Evolutionary conservation across 2,113 vertebrate genomes (phyloP), one percentile per base, ranked within the genome.

Genomic region (Sinocyclocheilus grahami): DNA sequence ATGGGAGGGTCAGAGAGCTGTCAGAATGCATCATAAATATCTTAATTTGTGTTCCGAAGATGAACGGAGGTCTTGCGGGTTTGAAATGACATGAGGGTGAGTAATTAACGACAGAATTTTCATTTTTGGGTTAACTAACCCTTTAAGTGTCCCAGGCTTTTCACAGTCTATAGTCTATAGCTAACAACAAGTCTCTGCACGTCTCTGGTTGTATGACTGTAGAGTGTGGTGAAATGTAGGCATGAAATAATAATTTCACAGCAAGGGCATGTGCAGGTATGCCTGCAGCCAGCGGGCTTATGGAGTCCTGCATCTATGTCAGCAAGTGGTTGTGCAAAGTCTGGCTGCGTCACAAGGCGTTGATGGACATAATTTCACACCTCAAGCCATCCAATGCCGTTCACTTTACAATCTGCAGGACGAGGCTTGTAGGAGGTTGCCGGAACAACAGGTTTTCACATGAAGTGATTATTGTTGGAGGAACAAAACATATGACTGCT

Each of bases 351-450:
- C 55, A 63, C 16, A 14, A 85, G 53, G 55, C 13, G 18, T 24
- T 83, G 84, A 86, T 60, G 75, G 87, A 86, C 82, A 78, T 46
- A 72, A 87, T 84, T 89, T 88, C 82, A 86, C 71, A 86, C 76
- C 76, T 81, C 30, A 60, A 76, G 84, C 84, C 60, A n/a, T 46
- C 67, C 62, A 46, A 33, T 71, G 71, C 37, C 11, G 24, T 58
- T 83, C 60, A 60, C 13, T 82, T 77, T 74, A 85, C 62, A 78
- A 77, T n/a, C 14, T 20, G 76, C 84, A 86, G 48, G 87, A 85
- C 48, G 20, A 81, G 71, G 72, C 87, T 77, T 53, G 86, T 88
- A 53, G 37, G 20, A 83, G 72, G 71, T 81, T 86, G 77, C 86
- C 12, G 37, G 86, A 86, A 67, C 87, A 80, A 78, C 81, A 83